Base-by-base conservation (phyloP, 2,888 invertebrate genomes). In the Caenorhabditis afra region DNA sequence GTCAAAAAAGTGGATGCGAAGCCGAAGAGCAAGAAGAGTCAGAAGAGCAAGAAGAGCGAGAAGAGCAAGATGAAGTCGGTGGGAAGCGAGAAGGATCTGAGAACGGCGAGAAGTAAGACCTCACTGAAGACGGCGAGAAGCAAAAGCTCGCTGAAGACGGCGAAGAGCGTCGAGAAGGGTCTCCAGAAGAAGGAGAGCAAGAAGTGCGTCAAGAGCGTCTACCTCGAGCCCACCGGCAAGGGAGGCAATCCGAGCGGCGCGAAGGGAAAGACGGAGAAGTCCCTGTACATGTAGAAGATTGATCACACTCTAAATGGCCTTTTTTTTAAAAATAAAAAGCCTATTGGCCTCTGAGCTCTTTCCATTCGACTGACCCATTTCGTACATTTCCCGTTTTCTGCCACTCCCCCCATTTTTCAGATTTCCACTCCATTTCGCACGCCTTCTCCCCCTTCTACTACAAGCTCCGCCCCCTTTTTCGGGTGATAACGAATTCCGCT, bases 401-500 rank as follows among this genome's bases (percentile, higher is more conserved):
- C n/a, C n/a, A n/a, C n/a, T n/a, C n/a, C n/a, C n/a, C n/a, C n/a
- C n/a, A n/a, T n/a, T n/a, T n/a, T n/a, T n/a, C n/a, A n/a, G n/a
- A n/a, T n/a, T n/a, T 29, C 29, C 3, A 29, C 7, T 29, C 29
- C 29, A 29, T 29, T 29, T 7, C 29, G 7, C 29, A 29, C 29
- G 29, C 4, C 29, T 29, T 59, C 29, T 0, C 23, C 8, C 16
- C 29, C 14, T 59, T n/a, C 35, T 23, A 29, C 22, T 5, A 52
- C n/a, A n/a, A n/a, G n/a, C n/a, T 44, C 14, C n/a, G 23, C 23
- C 22, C 23, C 52, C 29, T 29, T 14, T 53, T 58, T 41, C 23
- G 41, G 59, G n/a, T 68, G 52, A 68, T 68, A 52, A 59, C 41
- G 10, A 44, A 68, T 68, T 68, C 68, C 52, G 11, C 52, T 50